A percentile compares a stretch with the other conserved stretches of the same genome.
phyloP scores from a whole-genome alignment of 2,113 vertebrate genomes.

The Sapayoa aenigma region DNA sequence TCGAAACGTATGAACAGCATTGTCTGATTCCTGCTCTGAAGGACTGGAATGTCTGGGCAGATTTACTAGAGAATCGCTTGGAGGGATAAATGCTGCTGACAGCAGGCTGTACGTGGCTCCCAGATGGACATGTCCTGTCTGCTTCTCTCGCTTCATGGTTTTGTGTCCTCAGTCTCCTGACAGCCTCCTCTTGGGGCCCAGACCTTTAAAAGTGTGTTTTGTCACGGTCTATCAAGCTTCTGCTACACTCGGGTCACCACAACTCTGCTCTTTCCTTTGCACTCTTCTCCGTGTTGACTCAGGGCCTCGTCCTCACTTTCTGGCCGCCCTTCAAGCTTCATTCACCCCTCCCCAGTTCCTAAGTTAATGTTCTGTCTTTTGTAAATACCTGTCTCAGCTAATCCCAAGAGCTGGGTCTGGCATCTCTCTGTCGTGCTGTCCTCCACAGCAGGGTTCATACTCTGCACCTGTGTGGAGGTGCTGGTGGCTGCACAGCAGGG shows the following conservation, averaged over 20 bases:
- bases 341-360: not conserved
- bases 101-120: not conserved
- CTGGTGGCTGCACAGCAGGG: not conserved
- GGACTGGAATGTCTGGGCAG: not conserved
- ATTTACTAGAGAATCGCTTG: not conserved
- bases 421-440: rapidly evolving
- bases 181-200: slow-evolving; percentile 16
- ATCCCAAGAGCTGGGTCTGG: not conserved
- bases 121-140: slow-evolving; percentile 19
- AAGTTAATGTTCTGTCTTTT: not conserved
- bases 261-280: not conserved
- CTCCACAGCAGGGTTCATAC: rapidly evolving
- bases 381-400: not conserved
- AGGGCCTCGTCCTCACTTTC: not conserved
- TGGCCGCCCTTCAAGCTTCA: not conserved
- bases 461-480: rapidly evolving
- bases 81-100: not conserved
- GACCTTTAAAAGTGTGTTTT: slow-evolving; percentile 29
- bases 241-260: not conserved
- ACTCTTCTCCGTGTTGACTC: not conserved
- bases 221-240: slow-evolving; percentile 14
- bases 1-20: not conserved
- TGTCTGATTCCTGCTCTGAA: not conserved
- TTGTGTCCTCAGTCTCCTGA: slow-evolving; percentile 1
- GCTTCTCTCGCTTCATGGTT: not conserved